Conservation (phyloP, 2,888 invertebrate genomes). For the Metallyticus violacea region DNA sequence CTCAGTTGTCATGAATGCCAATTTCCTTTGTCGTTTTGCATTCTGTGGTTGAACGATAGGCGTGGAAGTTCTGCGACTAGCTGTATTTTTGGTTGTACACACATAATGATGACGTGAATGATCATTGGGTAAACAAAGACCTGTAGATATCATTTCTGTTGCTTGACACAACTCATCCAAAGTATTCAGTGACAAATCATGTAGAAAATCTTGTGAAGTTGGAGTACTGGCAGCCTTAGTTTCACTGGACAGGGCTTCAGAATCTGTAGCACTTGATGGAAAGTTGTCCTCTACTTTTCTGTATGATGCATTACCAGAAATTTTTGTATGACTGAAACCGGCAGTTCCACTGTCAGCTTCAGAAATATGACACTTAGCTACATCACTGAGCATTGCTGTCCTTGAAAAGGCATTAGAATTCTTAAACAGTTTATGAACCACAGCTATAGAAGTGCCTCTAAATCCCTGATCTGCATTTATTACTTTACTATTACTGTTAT, state of each 20-base stretch:
- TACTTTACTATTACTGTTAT: background rate
- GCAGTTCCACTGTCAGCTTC: background rate
- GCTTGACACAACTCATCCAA: slow-evolving; percentile 25
- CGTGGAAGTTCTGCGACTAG: background rate
- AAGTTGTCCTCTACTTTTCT: background rate
- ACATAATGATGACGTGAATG: background rate
- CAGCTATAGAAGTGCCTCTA: background rate
- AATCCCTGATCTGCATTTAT: background rate
- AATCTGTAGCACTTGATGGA: too few relatives aligned
- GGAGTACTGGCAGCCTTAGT: background rate
- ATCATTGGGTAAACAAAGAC: background rate
- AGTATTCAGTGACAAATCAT: slow-evolving; percentile 24
- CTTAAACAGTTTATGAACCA: background rate
- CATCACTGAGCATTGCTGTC: too few relatives aligned
- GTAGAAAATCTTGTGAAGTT: slow-evolving; percentile 10
- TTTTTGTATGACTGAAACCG: background rate
- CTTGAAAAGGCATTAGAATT: background rate
- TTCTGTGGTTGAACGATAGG: background rate
- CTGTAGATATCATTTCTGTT: slow-evolving; percentile 18
- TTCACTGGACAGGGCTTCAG: background rate
- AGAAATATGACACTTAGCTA: background rate
- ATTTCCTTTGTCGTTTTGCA: background rate
- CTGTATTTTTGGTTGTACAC: background rate
- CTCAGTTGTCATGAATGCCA: background rate
- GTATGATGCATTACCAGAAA: background rate